Base-by-base conservation (phyloP, 2,888 invertebrate species). In the Atethmia centrago region DNA sequence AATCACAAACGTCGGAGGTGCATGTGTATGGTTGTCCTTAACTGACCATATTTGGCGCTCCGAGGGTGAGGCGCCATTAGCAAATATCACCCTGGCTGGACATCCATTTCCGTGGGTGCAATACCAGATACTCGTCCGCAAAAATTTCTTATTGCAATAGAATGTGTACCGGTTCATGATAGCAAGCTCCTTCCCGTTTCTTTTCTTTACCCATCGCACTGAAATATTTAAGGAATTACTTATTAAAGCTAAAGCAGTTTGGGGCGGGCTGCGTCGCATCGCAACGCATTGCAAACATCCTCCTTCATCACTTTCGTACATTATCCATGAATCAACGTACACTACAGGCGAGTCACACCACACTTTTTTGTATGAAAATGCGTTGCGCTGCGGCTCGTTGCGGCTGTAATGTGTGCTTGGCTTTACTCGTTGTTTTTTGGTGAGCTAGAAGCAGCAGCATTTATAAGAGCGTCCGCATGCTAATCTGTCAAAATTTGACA, bases 131-230 rank as follows among this genome's bases (percentile, higher is more conserved):
- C 31, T 59, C 0, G 63, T 78, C 9, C 16, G 58, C 7, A 12
- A 47, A 53, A 25, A 55, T 16, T 14, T 36, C 10, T 31, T 62
- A 14, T 79, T 66, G 49, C 51, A 68, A 59, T 82, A 87, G 62
- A 85, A 85, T 8, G 83, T 80, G 62, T 74, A 85, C 9, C 74
- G 70, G 31, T 83, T 74, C 1, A 80, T 40, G 10, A 89, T 56
- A 3, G 79, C 87, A 7, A 85, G 40, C 14, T 68, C 65, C 56
- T 83, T 87, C 0, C 87, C 87, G 21, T 67, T 45, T 7, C 8
- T 8, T 42, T 85, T 87, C 0, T n/a, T 40, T 16, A 83, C 79
- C 77, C 79, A 87, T 10, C 51, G 56, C 9, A 87, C 88, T 88
- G 79, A 49, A 63, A 63, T 56, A 31, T 63, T 45, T 14, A 28